These are phyloP conservation scores for Luffia ferchaultella DNA, from an alignment of 2,888 invertebrate species.

Conservation along the genomic window DNA sequence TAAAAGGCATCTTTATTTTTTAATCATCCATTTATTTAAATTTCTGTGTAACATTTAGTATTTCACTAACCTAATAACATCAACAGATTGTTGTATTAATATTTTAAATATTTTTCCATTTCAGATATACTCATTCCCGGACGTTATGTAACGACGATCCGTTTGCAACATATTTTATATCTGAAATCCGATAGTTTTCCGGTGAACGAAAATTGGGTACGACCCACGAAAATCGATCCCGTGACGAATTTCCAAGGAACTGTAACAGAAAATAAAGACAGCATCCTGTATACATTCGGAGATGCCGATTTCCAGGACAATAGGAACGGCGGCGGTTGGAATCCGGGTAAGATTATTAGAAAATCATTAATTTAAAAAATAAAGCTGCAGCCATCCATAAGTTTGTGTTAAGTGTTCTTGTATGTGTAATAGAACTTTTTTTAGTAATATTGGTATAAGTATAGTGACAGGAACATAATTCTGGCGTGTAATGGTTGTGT, in stretches of 20 bases:
- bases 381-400: no score
- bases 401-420: no score
- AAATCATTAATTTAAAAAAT: no score
- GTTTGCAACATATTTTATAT: slow-evolving; percentile 55
- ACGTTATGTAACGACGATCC: slow-evolving; percentile 48
- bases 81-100: no score
- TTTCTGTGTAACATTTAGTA: no score
- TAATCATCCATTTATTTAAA: no score
- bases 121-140: slow-evolving; percentile 31
- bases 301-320: slow-evolving; percentile 18
- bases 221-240: slow-evolving; percentile 14
- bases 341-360: slow-evolving; percentile 8
- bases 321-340: slow-evolving; percentile 8
- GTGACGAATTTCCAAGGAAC: slow-evolving; percentile 16
- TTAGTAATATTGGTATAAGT: no score
- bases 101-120: slow-evolving; percentile 13
- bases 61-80: no score
- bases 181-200: slow-evolving; percentile 21
- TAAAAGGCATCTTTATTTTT: no score
- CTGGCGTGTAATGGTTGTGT: no score
- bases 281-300: slow-evolving; percentile 19
- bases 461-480: no score
- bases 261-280: slow-evolving; percentile 20
- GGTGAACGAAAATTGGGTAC: neutral
- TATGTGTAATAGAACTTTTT: no score